Percentiles rank a stretch among this genome's conserved stretches.
These are phyloP conservation scores for Platanista minor DNA, from an alignment of 2,113 vertebrate genomes.

Conservation along the genomic window DNA sequence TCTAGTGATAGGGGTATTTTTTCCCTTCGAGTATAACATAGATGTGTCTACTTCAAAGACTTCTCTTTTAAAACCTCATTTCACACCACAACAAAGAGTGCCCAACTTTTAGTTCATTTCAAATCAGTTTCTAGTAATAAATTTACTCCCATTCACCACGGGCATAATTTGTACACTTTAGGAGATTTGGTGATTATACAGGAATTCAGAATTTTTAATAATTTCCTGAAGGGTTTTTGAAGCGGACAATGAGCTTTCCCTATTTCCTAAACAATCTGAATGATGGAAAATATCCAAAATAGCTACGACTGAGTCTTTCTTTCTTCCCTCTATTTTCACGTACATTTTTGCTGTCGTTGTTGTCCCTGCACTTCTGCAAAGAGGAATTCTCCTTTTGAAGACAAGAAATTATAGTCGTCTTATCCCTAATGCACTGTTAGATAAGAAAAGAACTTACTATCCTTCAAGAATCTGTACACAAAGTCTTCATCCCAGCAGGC, in stretches of 20 bases:
- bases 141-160: slow-evolving; percentile 55
- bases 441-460: slow-evolving; percentile 81
- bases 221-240: slow-evolving; percentile 73
- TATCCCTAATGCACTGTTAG: slow-evolving; percentile 75
- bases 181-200: slow-evolving; percentile 73
- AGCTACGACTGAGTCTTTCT: slow-evolving; percentile 59
- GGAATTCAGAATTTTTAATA: slow-evolving; percentile 71
- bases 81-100: slow-evolving; percentile 34
- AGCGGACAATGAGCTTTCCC: slow-evolving; percentile 58
- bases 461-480: slow-evolving; percentile 71
- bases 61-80: slow-evolving; percentile 56
- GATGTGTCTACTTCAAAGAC: slow-evolving; percentile 52
- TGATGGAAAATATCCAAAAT: slow-evolving; percentile 73
- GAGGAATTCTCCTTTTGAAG: slow-evolving; percentile 74
- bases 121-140: slow-evolving; percentile 53
- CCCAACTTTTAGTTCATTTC: slow-evolving; percentile 48
- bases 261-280: slow-evolving; percentile 76
- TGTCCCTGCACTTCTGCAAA: slow-evolving; percentile 12
- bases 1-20: background rate
- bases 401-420: slow-evolving; percentile 82
- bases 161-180: slow-evolving; percentile 74
- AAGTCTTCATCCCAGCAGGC: slow-evolving; percentile 79
- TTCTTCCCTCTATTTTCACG: slow-evolving; percentile 70
- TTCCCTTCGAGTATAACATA: background rate
- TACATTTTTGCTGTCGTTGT: slow-evolving; percentile 7